A percentile compares a stretch with the other conserved stretches of the same genome.
phyloP scores from a whole-genome alignment of 2,797 vertebrate species.

The Halcyon chelicuti region DNA sequence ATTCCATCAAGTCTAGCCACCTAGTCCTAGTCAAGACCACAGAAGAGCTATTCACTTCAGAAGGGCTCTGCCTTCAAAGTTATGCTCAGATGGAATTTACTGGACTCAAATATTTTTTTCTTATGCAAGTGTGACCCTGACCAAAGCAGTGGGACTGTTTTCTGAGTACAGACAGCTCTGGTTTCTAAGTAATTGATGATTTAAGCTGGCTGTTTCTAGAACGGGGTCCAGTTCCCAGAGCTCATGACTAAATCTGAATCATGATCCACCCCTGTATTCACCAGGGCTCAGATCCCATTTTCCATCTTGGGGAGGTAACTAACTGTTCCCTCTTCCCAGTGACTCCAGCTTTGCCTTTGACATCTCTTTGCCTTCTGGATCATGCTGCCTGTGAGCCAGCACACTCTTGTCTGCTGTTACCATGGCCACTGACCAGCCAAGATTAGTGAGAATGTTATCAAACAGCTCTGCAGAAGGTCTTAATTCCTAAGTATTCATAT shows the following conservation, averaged over 20 bases:
- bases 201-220: slow-evolving; percentile 25
- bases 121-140: background rate
- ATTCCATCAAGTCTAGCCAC: background rate
- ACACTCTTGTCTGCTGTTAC: slow-evolving; percentile 8
- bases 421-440: slow-evolving; percentile 57
- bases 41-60: background rate
- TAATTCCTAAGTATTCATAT: background rate
- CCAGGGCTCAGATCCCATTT: slow-evolving; percentile 27
- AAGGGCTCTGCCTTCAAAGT: background rate
- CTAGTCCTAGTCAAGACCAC: background rate
- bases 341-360: slow-evolving; percentile 17
- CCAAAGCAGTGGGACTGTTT: background rate
- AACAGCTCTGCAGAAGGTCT: slow-evolving; percentile 17
- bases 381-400: background rate
- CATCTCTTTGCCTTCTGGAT: background rate
- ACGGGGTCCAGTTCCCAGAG: background rate
- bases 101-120: background rate
- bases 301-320: background rate
- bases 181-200: background rate
- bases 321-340: background rate
- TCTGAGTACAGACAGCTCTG: background rate
- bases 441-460: background rate
- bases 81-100: background rate
- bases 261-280: background rate
- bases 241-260: slow-evolving; percentile 8